Conservation (phyloP, 2,888 invertebrate genomes). For the Unio delphinus region DNA sequence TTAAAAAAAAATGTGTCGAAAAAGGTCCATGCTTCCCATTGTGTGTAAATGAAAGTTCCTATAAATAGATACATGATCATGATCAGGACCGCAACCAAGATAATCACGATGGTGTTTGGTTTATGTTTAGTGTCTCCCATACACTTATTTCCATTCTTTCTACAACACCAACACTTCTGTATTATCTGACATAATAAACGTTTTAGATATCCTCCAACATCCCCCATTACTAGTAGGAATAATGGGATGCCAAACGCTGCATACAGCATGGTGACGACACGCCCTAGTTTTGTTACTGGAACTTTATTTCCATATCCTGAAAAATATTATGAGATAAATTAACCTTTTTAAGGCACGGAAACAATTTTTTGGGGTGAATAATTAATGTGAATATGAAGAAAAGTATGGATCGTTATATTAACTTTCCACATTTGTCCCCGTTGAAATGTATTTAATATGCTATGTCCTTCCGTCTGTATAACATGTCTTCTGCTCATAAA, state of each 20-base stretch:
- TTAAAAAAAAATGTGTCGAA: slow-evolving; percentile 96
- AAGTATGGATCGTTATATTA: too few species aligned
- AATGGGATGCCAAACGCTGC: slow-evolving; percentile 95
- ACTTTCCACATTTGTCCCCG: too few species aligned
- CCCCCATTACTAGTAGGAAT: slow-evolving; percentile 92
- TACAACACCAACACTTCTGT: slow-evolving; percentile 3
- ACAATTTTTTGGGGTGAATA: too few species aligned
- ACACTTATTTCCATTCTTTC: slow-evolving; percentile 1
- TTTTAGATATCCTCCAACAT: slow-evolving; percentile 90
- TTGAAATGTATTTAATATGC: too few species aligned
- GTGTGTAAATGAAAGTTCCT: slow-evolving; percentile 82
- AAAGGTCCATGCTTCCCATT: slow-evolving; percentile 84
- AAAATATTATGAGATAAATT: slow-evolving; percentile 4
- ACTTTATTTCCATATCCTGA: slow-evolving; percentile 97
- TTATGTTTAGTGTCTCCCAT: slow-evolving; percentile 3
- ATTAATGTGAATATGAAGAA: too few species aligned
- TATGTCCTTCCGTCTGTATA: too few species aligned
- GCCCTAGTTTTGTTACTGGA: slow-evolving; percentile 88
- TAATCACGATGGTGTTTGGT: slow-evolving; percentile 88
- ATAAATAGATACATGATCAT: slow-evolving; percentile 87
- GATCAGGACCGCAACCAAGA: slow-evolving; percentile 87
- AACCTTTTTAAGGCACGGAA: too few species aligned
- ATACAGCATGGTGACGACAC: slow-evolving; percentile 90
- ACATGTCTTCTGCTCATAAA: too few species aligned
- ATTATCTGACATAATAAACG: not conserved